Conservation (phyloP, 2,888 invertebrate genomes). For the Pandemis heparana region DNA sequence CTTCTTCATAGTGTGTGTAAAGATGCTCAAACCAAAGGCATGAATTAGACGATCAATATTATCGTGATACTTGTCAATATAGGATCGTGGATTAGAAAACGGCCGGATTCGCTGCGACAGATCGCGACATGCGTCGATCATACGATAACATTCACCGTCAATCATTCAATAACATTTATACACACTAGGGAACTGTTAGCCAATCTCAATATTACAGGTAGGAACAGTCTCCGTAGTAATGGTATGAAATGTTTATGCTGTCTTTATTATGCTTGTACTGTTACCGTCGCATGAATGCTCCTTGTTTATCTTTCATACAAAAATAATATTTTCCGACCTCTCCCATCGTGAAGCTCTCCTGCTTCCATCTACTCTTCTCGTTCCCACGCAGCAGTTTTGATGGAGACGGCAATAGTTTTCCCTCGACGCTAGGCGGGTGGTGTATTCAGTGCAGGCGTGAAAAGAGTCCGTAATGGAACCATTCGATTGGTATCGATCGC, state of each 20-base stretch:
- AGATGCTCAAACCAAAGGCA: too few relatives aligned
- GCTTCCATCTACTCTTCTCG: neutral
- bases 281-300: neutral
- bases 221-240: too few relatives aligned
- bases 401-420: constrained; percentile 7
- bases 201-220: too few relatives aligned
- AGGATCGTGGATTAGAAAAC: too few relatives aligned
- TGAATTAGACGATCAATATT: too few relatives aligned
- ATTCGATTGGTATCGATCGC: constrained; percentile 20
- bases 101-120: too few relatives aligned
- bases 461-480: constrained; percentile 12
- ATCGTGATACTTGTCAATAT: too few relatives aligned
- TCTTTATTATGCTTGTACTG: neutral
- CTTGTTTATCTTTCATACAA: constrained; percentile 1
- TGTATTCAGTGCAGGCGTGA: constrained; percentile 11
- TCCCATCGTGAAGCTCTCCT: neutral
- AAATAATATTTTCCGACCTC: constrained; percentile 2
- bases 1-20: too few relatives aligned
- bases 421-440: constrained; percentile 6
- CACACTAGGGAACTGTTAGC: too few relatives aligned
- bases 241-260: neutral
- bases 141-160: too few relatives aligned
- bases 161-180: too few relatives aligned
- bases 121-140: too few relatives aligned
- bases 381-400: neutral